A percentile compares a stretch with the other conserved stretches of the same genome.
Evolutionary conservation across 2,113 vertebrate species (phyloP).

Genomic region (Halichoeres trimaculatus): DNA sequence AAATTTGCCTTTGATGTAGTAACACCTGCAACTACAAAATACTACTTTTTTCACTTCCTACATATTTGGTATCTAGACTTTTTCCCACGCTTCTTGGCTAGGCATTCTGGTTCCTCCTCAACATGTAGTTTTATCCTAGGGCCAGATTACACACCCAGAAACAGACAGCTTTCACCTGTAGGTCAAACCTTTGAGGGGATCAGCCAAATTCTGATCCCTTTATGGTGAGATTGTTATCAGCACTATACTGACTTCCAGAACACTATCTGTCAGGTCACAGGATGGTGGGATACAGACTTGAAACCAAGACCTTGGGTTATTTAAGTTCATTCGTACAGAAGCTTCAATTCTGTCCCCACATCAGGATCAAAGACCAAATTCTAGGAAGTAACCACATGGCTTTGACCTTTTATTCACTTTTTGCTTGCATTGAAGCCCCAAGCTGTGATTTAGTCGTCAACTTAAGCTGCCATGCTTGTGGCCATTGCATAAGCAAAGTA

Average conservation of each 20-base stretch:
- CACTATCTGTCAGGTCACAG: constrained; percentile 13
- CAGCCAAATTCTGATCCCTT: constrained; percentile 14
- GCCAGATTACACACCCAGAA: constrained; percentile 25
- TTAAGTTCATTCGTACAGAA: constrained; percentile 23
- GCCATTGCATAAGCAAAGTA: neutral
- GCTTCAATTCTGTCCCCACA: constrained; percentile 12
- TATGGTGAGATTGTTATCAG: constrained; percentile 34
- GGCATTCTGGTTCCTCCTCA: constrained; percentile 6
- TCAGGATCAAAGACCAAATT: neutral
- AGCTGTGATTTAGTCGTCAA: neutral
- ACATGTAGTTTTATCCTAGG: neutral
- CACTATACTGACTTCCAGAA: constrained; percentile 2
- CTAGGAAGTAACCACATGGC: neutral
- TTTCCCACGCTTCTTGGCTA: neutral
- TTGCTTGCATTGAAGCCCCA: neutral
- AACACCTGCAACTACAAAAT: too few species aligned
- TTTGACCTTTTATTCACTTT: neutral
- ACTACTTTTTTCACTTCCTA: neutral
- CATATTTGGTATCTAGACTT: neutral
- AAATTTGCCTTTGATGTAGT: neutral
- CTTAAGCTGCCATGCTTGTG: neutral
- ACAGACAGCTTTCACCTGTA: constrained; percentile 18
- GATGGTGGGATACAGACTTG: neutral
- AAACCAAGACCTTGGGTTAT: neutral
- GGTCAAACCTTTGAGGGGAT: constrained; percentile 42